Evolutionary conservation across 2,888 invertebrate genomes (phyloP), one percentile per base, ranked within the genome.

Genomic region (Rotaria socialis): DNA sequence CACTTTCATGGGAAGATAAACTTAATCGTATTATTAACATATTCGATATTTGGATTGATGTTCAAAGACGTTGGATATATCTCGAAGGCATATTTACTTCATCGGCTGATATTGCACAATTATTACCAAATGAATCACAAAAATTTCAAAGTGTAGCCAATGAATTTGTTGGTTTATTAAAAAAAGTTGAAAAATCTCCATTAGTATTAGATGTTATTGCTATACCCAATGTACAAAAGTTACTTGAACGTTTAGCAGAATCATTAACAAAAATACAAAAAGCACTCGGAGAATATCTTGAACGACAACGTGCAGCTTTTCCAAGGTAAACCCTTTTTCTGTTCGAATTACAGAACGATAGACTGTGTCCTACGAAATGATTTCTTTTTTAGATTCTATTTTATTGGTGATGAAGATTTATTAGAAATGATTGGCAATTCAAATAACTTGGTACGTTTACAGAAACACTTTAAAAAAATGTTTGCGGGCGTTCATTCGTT

Each of bases 401-500:
- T 99, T 91, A 99, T 99, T 87, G 99, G 99, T 88, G 99, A 99
- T 91, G 99, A 99, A 92, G 99, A 99, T 93, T 92, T 99, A 88
- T 92, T 99, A 87, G 99, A 99, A 92, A 99, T 99, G 86, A 99
- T 99, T 91, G 99, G 99, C 89, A 99, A 99, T 93, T 97, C 97
- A 92, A 99, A 99, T 92, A 99, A 99, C 91, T 94, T 99, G 87
- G 95, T 96, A 0, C 94, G 98, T 58, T 93, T 99, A 19, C 99
- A 99, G 91, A 99, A 99, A 90, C 99, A 99, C 92, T 98, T 99
- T 93, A 99, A 99, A 92, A 99, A 99, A 92, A 99, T 99, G 99
- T 99, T 99, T 92, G 99, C 99, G 52, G 99, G 99, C 27, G 96
- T 99, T 16, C 95, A 97, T 5, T 94, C 97, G 22, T 97, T 99